Evolutionary conservation across 2,888 invertebrate species (phyloP).

Genomic region (Gari tellinella): DNA sequence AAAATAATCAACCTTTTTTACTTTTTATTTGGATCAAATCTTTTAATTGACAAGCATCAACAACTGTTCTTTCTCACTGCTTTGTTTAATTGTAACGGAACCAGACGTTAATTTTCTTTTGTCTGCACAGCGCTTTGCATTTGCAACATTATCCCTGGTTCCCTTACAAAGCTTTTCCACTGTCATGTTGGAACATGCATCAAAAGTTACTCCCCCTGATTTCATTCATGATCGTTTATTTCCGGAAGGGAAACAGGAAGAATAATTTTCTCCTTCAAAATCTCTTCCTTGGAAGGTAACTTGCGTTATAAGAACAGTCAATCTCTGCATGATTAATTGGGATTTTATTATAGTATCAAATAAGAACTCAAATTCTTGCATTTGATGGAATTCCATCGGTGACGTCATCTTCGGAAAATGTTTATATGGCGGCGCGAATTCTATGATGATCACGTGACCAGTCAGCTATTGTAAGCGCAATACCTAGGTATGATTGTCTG

Average conservation of each 20-base stretch:
- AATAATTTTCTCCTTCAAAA: background rate
- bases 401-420: conserved; percentile 72
- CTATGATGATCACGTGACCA: conserved; percentile 80
- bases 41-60: too few species aligned
- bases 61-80: too few species aligned
- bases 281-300: too few species aligned
- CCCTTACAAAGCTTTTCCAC: too few species aligned
- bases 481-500: conserved; percentile 69
- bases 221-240: conserved; percentile 35
- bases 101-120: too few species aligned
- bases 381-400: conserved; percentile 36
- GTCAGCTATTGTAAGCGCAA: conserved; percentile 77
- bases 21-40: too few species aligned
- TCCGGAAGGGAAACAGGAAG: conserved; percentile 25
- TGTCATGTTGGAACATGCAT: background rate
- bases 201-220: conserved; percentile 26
- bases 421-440: conserved; percentile 63
- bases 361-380: background rate
- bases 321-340: too few species aligned
- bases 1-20: too few species aligned
- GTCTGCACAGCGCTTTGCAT: too few species aligned
- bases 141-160: too few species aligned
- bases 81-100: too few species aligned
- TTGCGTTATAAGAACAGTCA: too few species aligned
- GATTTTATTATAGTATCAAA: background rate